Percentiles rank a stretch among this genome's conserved stretches.
Conservation (phyloP, 1,140 invertebrate genomes). For the Charaxes varanes region DNA sequence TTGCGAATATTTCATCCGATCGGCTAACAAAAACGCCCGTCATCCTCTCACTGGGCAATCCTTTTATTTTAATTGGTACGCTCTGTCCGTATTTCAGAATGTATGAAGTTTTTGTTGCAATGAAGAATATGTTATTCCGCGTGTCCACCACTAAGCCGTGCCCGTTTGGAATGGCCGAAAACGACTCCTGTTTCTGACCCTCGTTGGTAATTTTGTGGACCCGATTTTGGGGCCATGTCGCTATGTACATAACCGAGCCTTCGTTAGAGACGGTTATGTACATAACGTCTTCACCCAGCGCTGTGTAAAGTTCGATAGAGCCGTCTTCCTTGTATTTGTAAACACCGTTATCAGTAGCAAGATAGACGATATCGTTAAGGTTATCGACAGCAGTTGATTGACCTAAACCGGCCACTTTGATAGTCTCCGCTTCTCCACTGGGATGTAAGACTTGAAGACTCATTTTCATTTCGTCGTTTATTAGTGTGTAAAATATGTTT, state of each 20-base stretch:
- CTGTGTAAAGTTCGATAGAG: conserved; percentile 42
- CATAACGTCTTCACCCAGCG: conserved; percentile 59
- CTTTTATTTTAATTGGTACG: conserved; percentile 56
- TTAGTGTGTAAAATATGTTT: conserved; percentile 53
- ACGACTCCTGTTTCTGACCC: conserved; percentile 45
- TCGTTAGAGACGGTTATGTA: conserved; percentile 48
- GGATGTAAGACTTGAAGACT: conserved; percentile 44
- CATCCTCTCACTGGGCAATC: conserved; percentile 49
- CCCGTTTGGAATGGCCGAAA: conserved; percentile 49
- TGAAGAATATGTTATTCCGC: conserved; percentile 56
- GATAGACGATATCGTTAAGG: conserved; percentile 59
- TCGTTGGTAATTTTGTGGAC: conserved; percentile 53
- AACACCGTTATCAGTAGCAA: conserved; percentile 63
- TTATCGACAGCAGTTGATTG: conserved; percentile 60
- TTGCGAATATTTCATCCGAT: conserved; percentile 50
- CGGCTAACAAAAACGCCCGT: conserved; percentile 51
- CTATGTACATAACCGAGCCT: conserved; percentile 49
- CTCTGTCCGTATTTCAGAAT: conserved; percentile 39
- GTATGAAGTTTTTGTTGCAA: conserved; percentile 56
- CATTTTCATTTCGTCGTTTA: conserved; percentile 63
- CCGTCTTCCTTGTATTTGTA: conserved; percentile 61
- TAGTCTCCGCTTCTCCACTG: conserved; percentile 40
- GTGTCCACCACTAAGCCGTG: conserved; percentile 55
- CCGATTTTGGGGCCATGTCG: conserved; percentile 62
- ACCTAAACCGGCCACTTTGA: conserved; percentile 52